Evolutionary conservation across 2,113 vertebrate genomes (phyloP), one percentile per base, ranked within the genome.

Genomic region (Channa argus): DNA sequence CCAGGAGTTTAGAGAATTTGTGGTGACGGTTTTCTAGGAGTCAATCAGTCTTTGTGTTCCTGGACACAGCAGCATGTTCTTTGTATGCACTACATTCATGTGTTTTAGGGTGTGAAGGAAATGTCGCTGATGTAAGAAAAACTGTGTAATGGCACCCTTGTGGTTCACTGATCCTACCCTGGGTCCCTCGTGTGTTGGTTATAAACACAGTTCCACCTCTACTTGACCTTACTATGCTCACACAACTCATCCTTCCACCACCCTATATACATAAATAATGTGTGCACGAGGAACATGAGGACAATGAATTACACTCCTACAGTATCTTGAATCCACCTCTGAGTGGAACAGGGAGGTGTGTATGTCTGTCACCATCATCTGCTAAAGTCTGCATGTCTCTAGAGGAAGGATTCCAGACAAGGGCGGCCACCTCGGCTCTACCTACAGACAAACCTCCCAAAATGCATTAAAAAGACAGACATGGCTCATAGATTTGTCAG

Each of bases 61-160:
- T 52, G 39, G 37, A 70, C 49, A 14, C 56, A 53, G 45, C 12
- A 5, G 47, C 74, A 63, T 45, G 51, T 8, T 71, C 65, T 78
- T 68, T 82, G 74, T 86, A 77, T 86, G 59, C 66, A 38, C 62
- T 83, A 12, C 39, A 65, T 62, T 84, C 81, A 81, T 82, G 75
- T 89, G 77, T 87, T 89, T 84, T 79, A 47, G 88, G 79, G 81
- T 86, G 84, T 82, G 77, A 88, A 73, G 83, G 71, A 83, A 80
- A 84, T 79, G 88, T 84, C 78, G 85, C 68, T 79, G 86, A 90
- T 76, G 80, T 66, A 77, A 89, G 78, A 76, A 87, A 78, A 86
- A 75, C 71, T 73, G 60, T 71, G 75, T 81, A 81, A 84, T 84
- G 77, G 85, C 77, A 71, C 85, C 79, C 59, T 62, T 74, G 63